Percentiles rank a stretch among this genome's conserved stretches.
Evolutionary conservation across 2,888 invertebrate species (phyloP).

Genomic region (Automeris io): DNA sequence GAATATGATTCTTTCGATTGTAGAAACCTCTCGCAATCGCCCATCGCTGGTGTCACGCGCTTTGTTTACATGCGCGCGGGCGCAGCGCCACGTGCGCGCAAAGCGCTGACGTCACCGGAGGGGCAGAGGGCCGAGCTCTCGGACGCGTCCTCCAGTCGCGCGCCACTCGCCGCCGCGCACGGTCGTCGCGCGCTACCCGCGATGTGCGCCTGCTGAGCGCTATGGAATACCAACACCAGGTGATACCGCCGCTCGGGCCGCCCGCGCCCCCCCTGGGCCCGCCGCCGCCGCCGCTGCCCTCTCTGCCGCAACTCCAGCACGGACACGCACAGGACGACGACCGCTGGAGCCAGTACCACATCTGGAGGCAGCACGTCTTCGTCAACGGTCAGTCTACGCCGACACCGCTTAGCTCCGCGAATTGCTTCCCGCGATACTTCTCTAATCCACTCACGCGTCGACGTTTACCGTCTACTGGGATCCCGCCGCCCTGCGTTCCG

Average conservation of each 20-base stretch:
- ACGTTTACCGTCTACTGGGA: constrained; percentile 24
- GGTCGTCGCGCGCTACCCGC: constrained; percentile 50
- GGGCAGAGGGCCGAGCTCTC: constrained; percentile 18
- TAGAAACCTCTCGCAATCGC: too few relatives aligned
- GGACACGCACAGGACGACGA: constrained; percentile 78
- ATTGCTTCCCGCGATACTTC: not conserved
- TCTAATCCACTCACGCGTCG: constrained; percentile 9
- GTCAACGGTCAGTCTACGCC: constrained; percentile 81
- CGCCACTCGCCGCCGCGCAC: constrained; percentile 44
- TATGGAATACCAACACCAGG: constrained; percentile 72
- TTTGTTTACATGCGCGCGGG: constrained; percentile 48
- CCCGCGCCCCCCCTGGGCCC: constrained; percentile 79
- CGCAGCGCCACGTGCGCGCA: constrained; percentile 48
- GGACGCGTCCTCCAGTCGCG: constrained; percentile 32
- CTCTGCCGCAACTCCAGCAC: constrained; percentile 80
- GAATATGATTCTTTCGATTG: too few relatives aligned
- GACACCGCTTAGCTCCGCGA: constrained; percentile 8
- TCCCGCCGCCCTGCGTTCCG: constrained; percentile 16
- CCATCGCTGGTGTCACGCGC: too few relatives aligned
- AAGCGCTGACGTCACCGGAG: too few relatives aligned
- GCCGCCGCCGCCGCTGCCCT: constrained; percentile 79
- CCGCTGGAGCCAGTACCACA: constrained; percentile 86
- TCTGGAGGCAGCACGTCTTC: constrained; percentile 88
- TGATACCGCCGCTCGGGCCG: constrained; percentile 76
- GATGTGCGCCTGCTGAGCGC: constrained; percentile 52